phyloP scores from a whole-genome alignment of 1,140 invertebrate genomes.

The Acromyrmex echinatior region DNA sequence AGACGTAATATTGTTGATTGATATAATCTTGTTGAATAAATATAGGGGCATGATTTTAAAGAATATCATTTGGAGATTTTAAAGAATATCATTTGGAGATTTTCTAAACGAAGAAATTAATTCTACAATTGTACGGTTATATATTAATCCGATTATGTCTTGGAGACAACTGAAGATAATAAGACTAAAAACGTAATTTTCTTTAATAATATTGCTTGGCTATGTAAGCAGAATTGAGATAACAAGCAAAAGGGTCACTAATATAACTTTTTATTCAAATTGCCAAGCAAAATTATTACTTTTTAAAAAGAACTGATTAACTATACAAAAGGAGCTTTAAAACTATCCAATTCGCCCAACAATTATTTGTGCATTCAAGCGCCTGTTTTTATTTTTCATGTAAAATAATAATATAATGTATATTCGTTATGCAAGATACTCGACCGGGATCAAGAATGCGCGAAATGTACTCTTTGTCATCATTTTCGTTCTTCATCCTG shows the following conservation, averaged over 20 bases:
- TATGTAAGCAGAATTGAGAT: background rate
- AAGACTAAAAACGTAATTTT: slow-evolving; percentile 44
- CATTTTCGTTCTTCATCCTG: background rate
- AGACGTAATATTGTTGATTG: background rate
- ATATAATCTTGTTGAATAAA: background rate
- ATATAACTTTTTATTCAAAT: background rate
- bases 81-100: background rate
- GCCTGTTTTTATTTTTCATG: background rate
- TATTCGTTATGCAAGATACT: background rate
- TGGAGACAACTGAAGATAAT: slow-evolving; percentile 31
- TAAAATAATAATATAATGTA: background rate
- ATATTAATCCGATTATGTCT: slow-evolving; percentile 55
- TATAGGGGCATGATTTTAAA: background rate
- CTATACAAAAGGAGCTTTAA: background rate
- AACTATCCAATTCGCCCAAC: background rate
- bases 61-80: background rate
- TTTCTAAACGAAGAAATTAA: background rate
- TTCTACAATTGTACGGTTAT: slow-evolving; percentile 37
- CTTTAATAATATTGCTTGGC: slow-evolving; percentile 32
- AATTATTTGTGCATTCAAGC: background rate
- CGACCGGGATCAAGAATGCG: background rate
- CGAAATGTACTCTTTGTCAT: background rate
- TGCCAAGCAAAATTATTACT: background rate
- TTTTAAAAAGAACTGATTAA: background rate
- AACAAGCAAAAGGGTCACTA: slow-evolving; percentile 1